Evolutionary conservation across 2,113 vertebrate species (phyloP).

Genomic region (Hemichromis elongatus): DNA sequence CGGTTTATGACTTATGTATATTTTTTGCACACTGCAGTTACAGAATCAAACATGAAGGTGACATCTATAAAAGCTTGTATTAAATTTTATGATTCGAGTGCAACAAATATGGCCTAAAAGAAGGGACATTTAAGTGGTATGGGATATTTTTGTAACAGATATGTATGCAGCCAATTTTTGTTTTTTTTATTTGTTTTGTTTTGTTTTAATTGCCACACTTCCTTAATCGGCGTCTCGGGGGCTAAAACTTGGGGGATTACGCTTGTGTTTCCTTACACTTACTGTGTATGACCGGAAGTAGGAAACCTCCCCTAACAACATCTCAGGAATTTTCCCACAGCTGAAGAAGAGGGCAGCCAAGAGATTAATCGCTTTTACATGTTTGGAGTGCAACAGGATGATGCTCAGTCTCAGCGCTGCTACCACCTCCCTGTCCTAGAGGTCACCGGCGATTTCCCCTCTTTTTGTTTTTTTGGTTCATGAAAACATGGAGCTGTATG

Average conservation of each 20-base stretch:
- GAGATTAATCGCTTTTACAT: constrained; percentile 37
- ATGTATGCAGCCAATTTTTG: not conserved
- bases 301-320: constrained; percentile 55
- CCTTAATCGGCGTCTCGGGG: constrained; percentile 13
- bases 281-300: constrained; percentile 39
- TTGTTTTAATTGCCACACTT: not conserved
- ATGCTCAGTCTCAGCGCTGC: constrained; percentile 1
- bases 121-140: not conserved
- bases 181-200: not conserved
- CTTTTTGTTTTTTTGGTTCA: not conserved
- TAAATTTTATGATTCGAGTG: not conserved
- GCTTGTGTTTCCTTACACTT: constrained; percentile 41
- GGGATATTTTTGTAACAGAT: not conserved
- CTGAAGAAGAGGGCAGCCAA: constrained; percentile 25
- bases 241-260: constrained; percentile 18
- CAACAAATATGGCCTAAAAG: not conserved
- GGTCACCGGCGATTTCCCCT: not conserved
- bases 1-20: not conserved
- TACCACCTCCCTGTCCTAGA: constrained; percentile 21
- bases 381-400: constrained; percentile 27
- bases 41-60: not conserved
- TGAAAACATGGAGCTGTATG: not conserved
- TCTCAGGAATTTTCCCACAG: constrained; percentile 71
- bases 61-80: not conserved
- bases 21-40: not conserved